These are phyloP conservation scores for Zootoca vivipara DNA, from an alignment of 2,113 vertebrate species.

Conservation along the genomic window DNA sequence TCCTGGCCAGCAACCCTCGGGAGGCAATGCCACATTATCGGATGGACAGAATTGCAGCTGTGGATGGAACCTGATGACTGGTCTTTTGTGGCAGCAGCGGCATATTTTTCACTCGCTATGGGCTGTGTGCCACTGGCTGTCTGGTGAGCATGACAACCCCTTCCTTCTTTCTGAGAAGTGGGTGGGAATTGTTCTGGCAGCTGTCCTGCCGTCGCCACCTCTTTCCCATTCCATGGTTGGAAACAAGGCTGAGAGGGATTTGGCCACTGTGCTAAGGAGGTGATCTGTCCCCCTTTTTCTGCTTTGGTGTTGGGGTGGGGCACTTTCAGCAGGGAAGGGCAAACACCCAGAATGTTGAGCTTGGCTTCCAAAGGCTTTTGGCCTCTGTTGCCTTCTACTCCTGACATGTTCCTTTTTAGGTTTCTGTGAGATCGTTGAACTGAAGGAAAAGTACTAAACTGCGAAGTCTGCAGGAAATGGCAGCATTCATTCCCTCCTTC, in stretches of 20 bases:
- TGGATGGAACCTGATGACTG: too few relatives aligned
- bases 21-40: not conserved
- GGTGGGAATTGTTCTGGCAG: not conserved
- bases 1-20: not conserved
- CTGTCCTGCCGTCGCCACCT: not conserved
- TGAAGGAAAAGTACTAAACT: not conserved
- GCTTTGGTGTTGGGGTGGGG: not conserved
- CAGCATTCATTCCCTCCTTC: not conserved
- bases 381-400: not conserved
- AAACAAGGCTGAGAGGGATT: not conserved
- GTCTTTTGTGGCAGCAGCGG: not conserved
- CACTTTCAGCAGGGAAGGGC: not conserved
- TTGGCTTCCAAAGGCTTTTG: not conserved
- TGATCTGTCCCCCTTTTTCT: not conserved
- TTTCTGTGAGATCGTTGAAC: rapidly evolving
- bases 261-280: not conserved
- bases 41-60: too few relatives aligned
- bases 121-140: not conserved
- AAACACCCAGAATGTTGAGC: not conserved
- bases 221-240: not conserved
- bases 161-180: not conserved
- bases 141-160: not conserved
- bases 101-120: not conserved
- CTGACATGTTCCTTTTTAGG: not conserved
- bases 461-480: not conserved